These are phyloP conservation scores for Drosophila conformis DNA, from an alignment of 2,888 invertebrate genomes.

Conservation along the genomic window DNA sequence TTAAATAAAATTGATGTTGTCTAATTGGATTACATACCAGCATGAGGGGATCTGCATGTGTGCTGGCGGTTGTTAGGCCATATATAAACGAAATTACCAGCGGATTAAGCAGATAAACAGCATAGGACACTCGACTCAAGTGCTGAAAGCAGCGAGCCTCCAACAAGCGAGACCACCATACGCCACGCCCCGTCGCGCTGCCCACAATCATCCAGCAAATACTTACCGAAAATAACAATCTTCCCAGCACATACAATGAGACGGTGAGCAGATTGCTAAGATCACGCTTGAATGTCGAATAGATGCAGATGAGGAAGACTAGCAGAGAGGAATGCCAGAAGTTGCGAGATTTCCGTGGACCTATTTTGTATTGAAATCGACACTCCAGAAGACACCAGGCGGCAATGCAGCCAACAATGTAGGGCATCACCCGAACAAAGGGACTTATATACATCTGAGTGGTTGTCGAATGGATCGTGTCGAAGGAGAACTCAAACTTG, in stretches of 20 bases:
- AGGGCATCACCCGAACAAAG: constrained; percentile 86
- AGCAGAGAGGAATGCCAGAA: constrained; percentile 82
- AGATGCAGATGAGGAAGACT: constrained; percentile 80
- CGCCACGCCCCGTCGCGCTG: constrained; percentile 86
- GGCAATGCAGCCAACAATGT: constrained; percentile 85
- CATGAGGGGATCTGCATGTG: constrained; percentile 83
- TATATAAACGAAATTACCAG: constrained; percentile 86
- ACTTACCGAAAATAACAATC: constrained; percentile 86
- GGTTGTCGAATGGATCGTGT: constrained; percentile 82
- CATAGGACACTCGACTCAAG: constrained; percentile 87
- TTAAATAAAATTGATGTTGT: neutral
- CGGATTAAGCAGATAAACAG: constrained; percentile 87
- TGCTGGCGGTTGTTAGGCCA: constrained; percentile 81
- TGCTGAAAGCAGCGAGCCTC: constrained; percentile 83
- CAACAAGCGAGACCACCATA: constrained; percentile 84
- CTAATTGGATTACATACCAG: constrained; percentile 69
- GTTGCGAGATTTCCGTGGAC: constrained; percentile 70
- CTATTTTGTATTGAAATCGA: constrained; percentile 71
- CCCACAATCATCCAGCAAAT: constrained; percentile 87
- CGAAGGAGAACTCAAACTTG: constrained; percentile 83
- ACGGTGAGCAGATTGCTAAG: constrained; percentile 85
- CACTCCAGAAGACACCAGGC: constrained; percentile 85
- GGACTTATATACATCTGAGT: constrained; percentile 86
- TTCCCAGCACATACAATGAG: constrained; percentile 86
- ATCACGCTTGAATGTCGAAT: constrained; percentile 83